Conservation (phyloP, 2,113 vertebrate species). For the Picathartes gymnocephalus region DNA sequence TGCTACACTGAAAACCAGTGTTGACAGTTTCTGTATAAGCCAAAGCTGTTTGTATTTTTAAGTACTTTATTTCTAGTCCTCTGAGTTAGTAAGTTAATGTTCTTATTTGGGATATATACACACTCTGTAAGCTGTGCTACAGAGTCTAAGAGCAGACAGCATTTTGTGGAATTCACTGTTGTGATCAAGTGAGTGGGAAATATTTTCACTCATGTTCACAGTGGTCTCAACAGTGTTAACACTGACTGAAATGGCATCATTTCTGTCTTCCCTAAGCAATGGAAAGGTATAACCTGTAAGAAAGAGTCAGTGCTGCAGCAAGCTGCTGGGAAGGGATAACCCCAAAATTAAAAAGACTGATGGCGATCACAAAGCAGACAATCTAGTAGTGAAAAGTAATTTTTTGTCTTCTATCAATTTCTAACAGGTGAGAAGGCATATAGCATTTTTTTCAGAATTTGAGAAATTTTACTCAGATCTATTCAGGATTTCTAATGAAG, state of each 20-base stretch:
- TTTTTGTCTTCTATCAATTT: not conserved
- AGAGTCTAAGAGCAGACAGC: not conserved
- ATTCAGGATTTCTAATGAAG: not conserved
- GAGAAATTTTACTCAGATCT: not conserved
- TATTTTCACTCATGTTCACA: not conserved
- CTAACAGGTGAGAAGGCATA: not conserved
- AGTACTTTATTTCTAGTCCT: not conserved
- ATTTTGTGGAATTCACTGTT: not conserved
- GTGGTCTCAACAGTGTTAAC: not conserved
- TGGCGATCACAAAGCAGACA: not conserved
- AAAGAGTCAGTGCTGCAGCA: not conserved
- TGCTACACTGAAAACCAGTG: not conserved
- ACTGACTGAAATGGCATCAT: not conserved
- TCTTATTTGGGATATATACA: not conserved
- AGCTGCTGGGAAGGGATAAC: not conserved
- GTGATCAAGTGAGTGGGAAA: not conserved
- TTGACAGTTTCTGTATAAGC: not conserved
- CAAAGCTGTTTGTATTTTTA: not conserved
- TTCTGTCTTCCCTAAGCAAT: not conserved
- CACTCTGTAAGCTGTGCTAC: not conserved
- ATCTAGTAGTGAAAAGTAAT: not conserved
- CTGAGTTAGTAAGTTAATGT: not conserved
- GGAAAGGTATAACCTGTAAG: not conserved
- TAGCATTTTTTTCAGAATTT: not conserved
- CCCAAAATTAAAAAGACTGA: not conserved